These are phyloP conservation scores for Ectemnius lituratus DNA, from an alignment of 2,888 invertebrate species.

Conservation along the genomic window DNA sequence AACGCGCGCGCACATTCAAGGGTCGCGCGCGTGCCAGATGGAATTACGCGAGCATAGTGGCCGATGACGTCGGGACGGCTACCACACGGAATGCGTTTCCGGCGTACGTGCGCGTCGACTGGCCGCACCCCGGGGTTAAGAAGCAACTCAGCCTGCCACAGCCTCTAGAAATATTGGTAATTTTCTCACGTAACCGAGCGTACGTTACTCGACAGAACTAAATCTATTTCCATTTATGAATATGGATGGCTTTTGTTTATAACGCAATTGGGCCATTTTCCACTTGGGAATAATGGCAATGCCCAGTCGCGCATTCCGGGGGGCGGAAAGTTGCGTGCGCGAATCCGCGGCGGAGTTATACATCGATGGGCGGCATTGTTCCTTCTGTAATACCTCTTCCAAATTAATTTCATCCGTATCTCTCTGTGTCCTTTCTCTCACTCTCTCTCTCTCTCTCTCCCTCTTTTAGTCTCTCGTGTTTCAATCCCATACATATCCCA, in stretches of 20 bases:
- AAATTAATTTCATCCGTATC: too few relatives aligned
- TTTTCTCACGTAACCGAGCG: slow-evolving; percentile 46
- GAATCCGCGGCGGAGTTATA: slow-evolving; percentile 15
- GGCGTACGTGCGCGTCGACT: slow-evolving; percentile 36
- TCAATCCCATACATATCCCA: not conserved
- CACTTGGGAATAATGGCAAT: slow-evolving; percentile 40
- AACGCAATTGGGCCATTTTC: slow-evolving; percentile 49
- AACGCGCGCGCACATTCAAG: not conserved
- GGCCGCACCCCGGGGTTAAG: slow-evolving; percentile 21
- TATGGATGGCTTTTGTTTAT: slow-evolving; percentile 55
- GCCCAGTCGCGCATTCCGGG: slow-evolving; percentile 28
- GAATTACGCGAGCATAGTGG: slow-evolving; percentile 44
- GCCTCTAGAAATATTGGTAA: slow-evolving; percentile 50
- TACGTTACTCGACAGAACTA: slow-evolving; percentile 41
- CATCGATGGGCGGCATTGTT: slow-evolving; percentile 3
- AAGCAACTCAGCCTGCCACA: slow-evolving; percentile 14
- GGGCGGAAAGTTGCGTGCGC: slow-evolving; percentile 13
- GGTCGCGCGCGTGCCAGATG: slow-evolving; percentile 21
- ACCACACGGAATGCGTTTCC: slow-evolving; percentile 53
- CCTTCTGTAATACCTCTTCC: not conserved
- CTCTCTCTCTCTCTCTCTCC: not conserved
- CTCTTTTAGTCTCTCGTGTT: not conserved
- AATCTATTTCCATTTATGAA: slow-evolving; percentile 51
- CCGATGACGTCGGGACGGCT: not conserved
- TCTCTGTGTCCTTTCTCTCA: not conserved